Conservation (phyloP, 2,888 invertebrate genomes). For the Mythimna ferrago region DNA sequence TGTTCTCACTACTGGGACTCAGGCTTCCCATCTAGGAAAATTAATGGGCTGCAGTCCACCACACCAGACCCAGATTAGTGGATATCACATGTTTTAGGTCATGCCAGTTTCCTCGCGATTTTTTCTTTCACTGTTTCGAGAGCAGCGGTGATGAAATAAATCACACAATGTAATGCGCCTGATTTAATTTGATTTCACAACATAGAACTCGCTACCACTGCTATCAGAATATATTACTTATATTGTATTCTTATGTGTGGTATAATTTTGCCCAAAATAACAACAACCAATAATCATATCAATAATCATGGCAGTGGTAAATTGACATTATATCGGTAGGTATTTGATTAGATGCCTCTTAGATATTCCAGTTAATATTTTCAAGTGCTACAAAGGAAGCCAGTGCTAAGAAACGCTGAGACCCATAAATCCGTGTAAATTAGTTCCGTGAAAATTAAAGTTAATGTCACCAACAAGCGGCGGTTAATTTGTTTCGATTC, state of each 20-base stretch:
- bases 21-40: too few relatives aligned
- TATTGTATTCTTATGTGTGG: neutral
- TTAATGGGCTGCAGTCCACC: too few relatives aligned
- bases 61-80: too few relatives aligned
- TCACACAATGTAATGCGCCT: too few relatives aligned
- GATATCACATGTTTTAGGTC: too few relatives aligned
- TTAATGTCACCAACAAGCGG: slow-evolving; percentile 68
- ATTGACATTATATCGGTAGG: neutral
- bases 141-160: too few relatives aligned
- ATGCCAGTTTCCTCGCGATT: too few relatives aligned
- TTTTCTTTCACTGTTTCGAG: too few relatives aligned
- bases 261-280: neutral
- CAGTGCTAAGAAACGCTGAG: neutral
- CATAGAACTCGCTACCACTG: too few relatives aligned
- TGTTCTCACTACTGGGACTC: too few relatives aligned
- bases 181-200: too few relatives aligned
- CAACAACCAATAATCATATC: neutral
- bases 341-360: neutral
- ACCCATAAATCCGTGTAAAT: slow-evolving; percentile 60
- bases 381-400: neutral
- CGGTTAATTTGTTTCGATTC: slow-evolving; percentile 74
- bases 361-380: neutral
- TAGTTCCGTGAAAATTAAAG: slow-evolving; percentile 70
- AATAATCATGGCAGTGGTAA: neutral
- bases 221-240: too few relatives aligned